phyloP scores from a whole-genome alignment of 1,140 invertebrate genomes.

The Drosophila setifemur region DNA sequence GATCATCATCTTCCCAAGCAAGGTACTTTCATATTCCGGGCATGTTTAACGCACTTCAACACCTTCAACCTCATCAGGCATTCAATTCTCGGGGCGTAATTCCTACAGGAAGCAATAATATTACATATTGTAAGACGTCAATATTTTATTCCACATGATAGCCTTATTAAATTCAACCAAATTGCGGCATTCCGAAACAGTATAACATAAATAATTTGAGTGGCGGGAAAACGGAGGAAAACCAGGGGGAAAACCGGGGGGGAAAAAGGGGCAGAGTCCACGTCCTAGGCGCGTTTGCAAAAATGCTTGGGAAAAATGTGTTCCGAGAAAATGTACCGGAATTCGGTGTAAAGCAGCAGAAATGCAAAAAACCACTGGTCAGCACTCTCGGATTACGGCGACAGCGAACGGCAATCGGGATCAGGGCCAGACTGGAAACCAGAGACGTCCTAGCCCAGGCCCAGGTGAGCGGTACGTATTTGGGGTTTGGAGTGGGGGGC shows the following conservation, averaged over 20 bases:
- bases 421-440: constrained; percentile 57
- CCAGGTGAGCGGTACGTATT: constrained; percentile 10
- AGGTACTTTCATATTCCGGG: constrained; percentile 25
- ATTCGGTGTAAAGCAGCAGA: constrained; percentile 71
- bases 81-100: constrained; percentile 27
- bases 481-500: constrained; percentile 2
- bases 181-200: constrained; percentile 19
- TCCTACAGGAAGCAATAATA: constrained; percentile 53
- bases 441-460: constrained; percentile 44
- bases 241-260: no score
- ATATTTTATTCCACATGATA: constrained; percentile 43
- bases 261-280: no score
- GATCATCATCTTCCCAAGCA: constrained; percentile 9
- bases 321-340: constrained; percentile 81
- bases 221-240: neutral
- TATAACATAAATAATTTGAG: constrained; percentile 32
- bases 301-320: constrained; percentile 77
- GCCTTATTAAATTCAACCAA: constrained; percentile 17
- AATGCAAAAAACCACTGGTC: constrained; percentile 33
- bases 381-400: constrained; percentile 54
- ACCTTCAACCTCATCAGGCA: constrained; percentile 38
- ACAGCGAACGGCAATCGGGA: constrained; percentile 47
- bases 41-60: constrained; percentile 37
- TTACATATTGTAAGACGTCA: constrained; percentile 3
- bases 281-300: constrained; percentile 33